Evolutionary conservation across 2,888 invertebrate genomes (phyloP).

Genomic region (Oxytorus armatus): DNA sequence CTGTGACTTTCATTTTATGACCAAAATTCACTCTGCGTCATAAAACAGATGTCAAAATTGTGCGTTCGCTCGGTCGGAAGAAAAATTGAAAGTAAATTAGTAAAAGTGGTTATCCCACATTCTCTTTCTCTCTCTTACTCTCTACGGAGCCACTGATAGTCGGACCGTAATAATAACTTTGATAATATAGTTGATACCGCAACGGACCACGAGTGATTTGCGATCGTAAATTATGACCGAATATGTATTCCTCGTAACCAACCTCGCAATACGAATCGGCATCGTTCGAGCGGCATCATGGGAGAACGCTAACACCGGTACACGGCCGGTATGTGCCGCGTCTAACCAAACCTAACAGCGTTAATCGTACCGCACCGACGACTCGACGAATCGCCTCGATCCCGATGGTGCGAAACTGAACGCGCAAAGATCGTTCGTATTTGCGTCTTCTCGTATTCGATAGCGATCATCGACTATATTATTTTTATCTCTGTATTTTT

Average conservation of each 20-base stretch:
- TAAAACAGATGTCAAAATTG: too few relatives aligned
- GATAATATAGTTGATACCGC: conserved; percentile 10
- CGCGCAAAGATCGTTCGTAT: conserved; percentile 61
- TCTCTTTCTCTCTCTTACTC: too few relatives aligned
- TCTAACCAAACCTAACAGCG: conserved; percentile 1
- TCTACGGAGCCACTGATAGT: too few relatives aligned
- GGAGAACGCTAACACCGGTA: conserved; percentile 61
- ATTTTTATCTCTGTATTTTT: conserved; percentile 44
- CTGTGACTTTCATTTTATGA: too few relatives aligned
- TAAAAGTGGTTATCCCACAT: too few relatives aligned
- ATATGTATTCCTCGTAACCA: conserved; percentile 23
- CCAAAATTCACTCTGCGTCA: too few relatives aligned
- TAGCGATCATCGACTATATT: conserved; percentile 20
- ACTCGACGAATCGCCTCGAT: conserved; percentile 39
- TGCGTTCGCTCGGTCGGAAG: too few relatives aligned
- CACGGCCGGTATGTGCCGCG: background rate
- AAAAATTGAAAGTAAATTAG: too few relatives aligned
- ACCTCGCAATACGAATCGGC: conserved; percentile 40
- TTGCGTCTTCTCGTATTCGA: conserved; percentile 53
- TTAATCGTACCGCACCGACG: conserved; percentile 63
- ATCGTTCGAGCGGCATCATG: conserved; percentile 40
- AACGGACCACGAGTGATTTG: conserved; percentile 22
- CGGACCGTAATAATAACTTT: background rate
- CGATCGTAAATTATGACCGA: conserved; percentile 48
- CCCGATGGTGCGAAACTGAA: conserved; percentile 55